phyloP scores from a whole-genome alignment of 2,113 vertebrate genomes.

The Marmota flaviventris region DNA sequence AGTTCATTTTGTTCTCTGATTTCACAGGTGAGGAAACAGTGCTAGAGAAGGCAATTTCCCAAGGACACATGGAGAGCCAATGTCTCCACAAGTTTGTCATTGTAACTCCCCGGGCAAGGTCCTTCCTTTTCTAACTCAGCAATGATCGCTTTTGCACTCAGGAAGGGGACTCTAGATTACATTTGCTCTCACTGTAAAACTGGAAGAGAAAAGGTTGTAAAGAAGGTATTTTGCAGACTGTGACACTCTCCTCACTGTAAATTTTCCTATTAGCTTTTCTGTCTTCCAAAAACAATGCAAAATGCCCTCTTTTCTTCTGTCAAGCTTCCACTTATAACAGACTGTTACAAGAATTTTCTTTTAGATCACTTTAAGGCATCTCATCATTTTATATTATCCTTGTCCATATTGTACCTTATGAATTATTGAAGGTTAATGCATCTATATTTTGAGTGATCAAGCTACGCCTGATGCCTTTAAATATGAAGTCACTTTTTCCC shows the following conservation, averaged over 20 bases:
- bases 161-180: not conserved
- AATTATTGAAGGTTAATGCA: constrained; percentile 78
- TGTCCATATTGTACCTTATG: not conserved
- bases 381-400: constrained; percentile 62
- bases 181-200: not conserved
- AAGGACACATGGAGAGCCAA: not conserved
- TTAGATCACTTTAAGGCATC: constrained; percentile 53
- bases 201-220: not conserved
- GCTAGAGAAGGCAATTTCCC: not conserved
- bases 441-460: constrained; percentile 74
- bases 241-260: not conserved
- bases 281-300: constrained; percentile 58
- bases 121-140: not conserved
- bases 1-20: not conserved
- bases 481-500: constrained; percentile 79
- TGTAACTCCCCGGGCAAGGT: not conserved
- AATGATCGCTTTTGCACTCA: not conserved
- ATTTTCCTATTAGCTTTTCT: not conserved
- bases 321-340: constrained; percentile 53
- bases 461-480: constrained; percentile 75
- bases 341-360: constrained; percentile 45
- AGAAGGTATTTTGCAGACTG: not conserved
- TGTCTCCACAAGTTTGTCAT: not conserved
- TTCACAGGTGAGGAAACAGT: not conserved
- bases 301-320: constrained; percentile 34